Base-by-base conservation (phyloP, 1,140 invertebrate genomes). In the Nasonia vitripennis region DNA sequence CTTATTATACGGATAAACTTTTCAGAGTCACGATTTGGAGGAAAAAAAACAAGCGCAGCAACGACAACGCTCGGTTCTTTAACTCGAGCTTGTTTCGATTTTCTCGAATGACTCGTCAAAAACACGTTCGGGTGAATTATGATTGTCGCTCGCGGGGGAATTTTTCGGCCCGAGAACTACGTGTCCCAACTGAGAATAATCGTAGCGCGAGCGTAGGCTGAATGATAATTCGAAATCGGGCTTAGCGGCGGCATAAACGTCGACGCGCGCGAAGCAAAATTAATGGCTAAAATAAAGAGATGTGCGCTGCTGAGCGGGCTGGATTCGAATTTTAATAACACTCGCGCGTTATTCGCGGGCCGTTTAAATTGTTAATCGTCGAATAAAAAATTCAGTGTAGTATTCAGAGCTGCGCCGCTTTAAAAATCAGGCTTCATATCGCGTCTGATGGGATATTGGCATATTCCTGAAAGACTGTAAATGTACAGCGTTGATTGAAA, bases 41-140 rank as follows among this genome's bases (percentile, higher is more conserved):
- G 9, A 11, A 45, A 45, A 45, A 45, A 45, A 45, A 45, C 41
- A 45, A 10, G 41, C 41, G 5, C 12, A 20, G 5, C 12, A 20
- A 55, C 12, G 12, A 55, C 51, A 20, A 14, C 2, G 51, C 27
- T 27, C 27, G 12, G 17, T 17, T 70, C 27, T 27, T 23, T 70
- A 70, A 27, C 23, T 71, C 27, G 68, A 31, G 31, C 20, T 75
- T 75, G 41, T 75, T 75, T 81, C 34, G 37, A 73, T 73, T 83
- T 77, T 83, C 34, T 77, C n/a, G 73, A 45, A 84, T 84, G 82
- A 84, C 75, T 84, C 67, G 78, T 84, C 23, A 71, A 62, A 73
- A 84, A 84, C 31, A 45, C 37, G 67, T 71, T 77, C 74, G 55
- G 37, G n/a, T 83, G 55, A 78, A 73, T 83, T 83, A 83, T 78